Base-by-base conservation (phyloP, 2,113 vertebrate genomes). In the Oxygymnocypris stewartii region DNA sequence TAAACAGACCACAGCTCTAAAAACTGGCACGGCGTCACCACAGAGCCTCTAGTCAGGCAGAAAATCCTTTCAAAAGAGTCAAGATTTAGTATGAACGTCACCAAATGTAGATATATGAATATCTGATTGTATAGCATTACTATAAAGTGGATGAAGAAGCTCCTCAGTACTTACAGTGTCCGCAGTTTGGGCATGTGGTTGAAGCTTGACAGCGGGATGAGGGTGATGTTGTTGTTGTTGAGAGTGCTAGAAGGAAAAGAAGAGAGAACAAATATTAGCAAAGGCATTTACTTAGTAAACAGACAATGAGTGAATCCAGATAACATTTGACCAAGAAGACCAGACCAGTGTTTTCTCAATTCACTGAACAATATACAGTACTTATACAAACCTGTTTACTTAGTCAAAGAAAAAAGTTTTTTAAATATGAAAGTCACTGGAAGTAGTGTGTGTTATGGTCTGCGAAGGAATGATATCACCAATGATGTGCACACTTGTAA, bases 131-230 rank as follows among this genome's bases (percentile, higher is more conserved):
- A 16, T 81, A 49, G 73, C 88, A 87, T 78, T 82, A n/a, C 69
- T 57, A 35, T 83, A 12, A 4, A n/a, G 74, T 77, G 18, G 61
- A 59, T 20, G 44, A 71, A 40, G 37, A 47, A 23, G 4, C 20
- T 77, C 12, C 13, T 20, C 57, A 75, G 23, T 96, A 99, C 98
- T 99, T 89, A 99, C 98, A 99, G 95, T 4, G 98, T 99, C 89
- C 98, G 97, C 89, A 99, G 96, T 95, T 99, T 99, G 20, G 98
- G 98, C 98, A 99, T 99, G 93, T 99, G 97, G 92, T 99, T 99
- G 95, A 99, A 99, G 94, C 98, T 99, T 93, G 98, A 98, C 89
- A 99, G 96, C 18, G 97, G 97, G 92, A 99, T 98, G 90, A 96
- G 97, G 85, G 96, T 99, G 93, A 99, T 99, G 95, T 99, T 99